These are phyloP conservation scores for Candoia aspera DNA, from an alignment of 2,113 vertebrate species.

Conservation along the genomic window DNA sequence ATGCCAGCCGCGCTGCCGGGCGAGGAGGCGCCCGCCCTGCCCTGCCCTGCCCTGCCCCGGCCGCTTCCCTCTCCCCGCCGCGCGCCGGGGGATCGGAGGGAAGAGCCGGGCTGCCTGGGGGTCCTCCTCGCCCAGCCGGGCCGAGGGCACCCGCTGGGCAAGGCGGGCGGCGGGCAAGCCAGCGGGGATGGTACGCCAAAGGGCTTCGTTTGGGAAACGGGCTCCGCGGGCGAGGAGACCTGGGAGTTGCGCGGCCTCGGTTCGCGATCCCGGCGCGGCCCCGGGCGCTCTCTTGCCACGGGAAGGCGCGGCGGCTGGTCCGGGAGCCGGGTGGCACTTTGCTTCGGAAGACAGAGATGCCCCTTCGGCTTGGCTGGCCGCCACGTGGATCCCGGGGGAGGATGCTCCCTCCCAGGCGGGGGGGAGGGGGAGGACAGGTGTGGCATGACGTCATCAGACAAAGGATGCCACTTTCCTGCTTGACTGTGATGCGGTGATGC, in stretches of 20 bases:
- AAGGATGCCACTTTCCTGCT: neutral
- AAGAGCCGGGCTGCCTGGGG: neutral
- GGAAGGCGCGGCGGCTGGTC: neutral
- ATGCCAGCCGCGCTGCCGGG: neutral
- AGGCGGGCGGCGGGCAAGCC: neutral
- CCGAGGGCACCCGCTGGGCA: neutral
- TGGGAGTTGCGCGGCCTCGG: neutral
- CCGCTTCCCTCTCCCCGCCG: neutral
- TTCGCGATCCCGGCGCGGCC: neutral
- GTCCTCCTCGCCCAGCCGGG: neutral
- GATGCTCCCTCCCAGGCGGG: neutral
- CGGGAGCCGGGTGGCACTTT: neutral
- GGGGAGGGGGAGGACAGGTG: neutral
- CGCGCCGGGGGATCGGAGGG: neutral
- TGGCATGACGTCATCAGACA: neutral
- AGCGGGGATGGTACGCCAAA: neutral
- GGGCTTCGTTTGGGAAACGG: neutral
- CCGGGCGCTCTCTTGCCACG: fast-evolving
- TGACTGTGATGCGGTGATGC: neutral
- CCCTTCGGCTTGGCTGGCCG: neutral
- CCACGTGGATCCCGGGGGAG: neutral
- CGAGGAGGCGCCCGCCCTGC: neutral
- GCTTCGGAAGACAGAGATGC: too few relatives aligned
- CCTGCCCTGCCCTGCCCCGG: neutral
- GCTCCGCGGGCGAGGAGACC: neutral